These are phyloP conservation scores for Ectropis crepuscularia DNA, from an alignment of 2,888 invertebrate genomes.

Conservation along the genomic window DNA sequence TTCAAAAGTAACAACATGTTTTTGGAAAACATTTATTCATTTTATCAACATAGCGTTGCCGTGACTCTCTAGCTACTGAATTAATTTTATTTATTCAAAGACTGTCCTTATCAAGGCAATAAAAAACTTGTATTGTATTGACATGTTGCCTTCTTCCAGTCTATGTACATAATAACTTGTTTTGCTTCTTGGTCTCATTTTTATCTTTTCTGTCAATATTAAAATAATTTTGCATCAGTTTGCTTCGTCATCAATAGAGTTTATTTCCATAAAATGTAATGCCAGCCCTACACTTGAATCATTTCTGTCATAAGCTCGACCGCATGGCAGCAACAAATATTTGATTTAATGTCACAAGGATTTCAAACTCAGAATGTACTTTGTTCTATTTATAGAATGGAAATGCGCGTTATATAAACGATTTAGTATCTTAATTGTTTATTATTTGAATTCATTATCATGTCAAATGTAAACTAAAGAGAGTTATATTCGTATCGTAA, in stretches of 20 bases:
- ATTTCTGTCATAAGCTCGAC: not conserved
- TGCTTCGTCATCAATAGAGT: not conserved
- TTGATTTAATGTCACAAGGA: constrained; percentile 6
- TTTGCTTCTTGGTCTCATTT: not conserved
- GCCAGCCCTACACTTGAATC: constrained; percentile 5
- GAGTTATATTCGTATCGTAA: too few relatives aligned
- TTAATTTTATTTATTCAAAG: not conserved
- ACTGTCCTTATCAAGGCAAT: constrained; percentile 6
- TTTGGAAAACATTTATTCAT: too few relatives aligned
- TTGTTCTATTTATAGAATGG: constrained; percentile 8
- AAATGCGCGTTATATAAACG: not conserved
- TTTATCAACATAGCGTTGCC: too few relatives aligned
- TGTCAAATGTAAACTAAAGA: too few relatives aligned
- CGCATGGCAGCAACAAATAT: constrained; percentile 3
- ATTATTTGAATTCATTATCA: too few relatives aligned
- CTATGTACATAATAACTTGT: not conserved
- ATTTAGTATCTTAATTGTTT: too few relatives aligned
- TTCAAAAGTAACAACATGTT: too few relatives aligned
- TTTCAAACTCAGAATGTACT: constrained; percentile 8
- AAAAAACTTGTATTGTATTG: constrained; percentile 9
- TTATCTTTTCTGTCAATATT: not conserved
- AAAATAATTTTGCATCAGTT: not conserved
- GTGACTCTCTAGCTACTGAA: not conserved
- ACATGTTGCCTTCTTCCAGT: not conserved
- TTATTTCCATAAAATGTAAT: not conserved